phyloP scores from a whole-genome alignment of 1,140 invertebrate species.

The Amphibalanus amphitrite region DNA sequence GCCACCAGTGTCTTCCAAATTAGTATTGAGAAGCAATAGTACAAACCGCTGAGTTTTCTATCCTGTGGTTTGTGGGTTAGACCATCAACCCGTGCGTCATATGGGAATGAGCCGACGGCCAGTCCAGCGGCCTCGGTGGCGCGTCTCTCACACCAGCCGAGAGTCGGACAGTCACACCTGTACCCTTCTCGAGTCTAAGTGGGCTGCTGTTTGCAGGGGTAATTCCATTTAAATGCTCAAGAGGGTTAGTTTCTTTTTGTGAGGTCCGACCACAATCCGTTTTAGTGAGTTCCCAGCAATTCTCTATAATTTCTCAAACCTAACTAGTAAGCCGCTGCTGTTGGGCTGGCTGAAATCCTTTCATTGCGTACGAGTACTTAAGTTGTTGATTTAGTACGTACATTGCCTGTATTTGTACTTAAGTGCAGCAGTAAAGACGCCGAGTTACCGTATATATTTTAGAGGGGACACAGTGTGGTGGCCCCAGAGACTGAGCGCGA shows the following conservation, averaged over 20 bases:
- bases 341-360: not conserved
- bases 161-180: not conserved
- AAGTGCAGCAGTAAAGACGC: not conserved
- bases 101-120: not conserved
- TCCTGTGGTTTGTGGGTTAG: not conserved
- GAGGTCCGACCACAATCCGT: not conserved
- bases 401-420: not conserved
- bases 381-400: not conserved
- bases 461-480: not conserved
- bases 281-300: not conserved
- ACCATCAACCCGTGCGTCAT: not conserved
- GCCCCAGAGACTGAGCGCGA: no score
- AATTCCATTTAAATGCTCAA: conserved; percentile 2
- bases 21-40: not conserved
- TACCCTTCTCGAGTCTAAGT: not conserved
- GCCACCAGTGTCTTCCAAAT: not conserved
- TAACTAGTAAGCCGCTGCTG: not conserved
- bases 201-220: not conserved
- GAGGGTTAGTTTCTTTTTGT: not conserved
- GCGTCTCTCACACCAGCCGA: not conserved
- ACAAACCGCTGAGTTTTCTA: not conserved
- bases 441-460: not conserved
- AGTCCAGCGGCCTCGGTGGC: not conserved
- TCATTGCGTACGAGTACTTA: not conserved
- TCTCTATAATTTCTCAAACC: not conserved